Evolutionary conservation across 92 coral and sea anemone species (phyloP).

Genomic region (Epizoanthus rinbou): DNA sequence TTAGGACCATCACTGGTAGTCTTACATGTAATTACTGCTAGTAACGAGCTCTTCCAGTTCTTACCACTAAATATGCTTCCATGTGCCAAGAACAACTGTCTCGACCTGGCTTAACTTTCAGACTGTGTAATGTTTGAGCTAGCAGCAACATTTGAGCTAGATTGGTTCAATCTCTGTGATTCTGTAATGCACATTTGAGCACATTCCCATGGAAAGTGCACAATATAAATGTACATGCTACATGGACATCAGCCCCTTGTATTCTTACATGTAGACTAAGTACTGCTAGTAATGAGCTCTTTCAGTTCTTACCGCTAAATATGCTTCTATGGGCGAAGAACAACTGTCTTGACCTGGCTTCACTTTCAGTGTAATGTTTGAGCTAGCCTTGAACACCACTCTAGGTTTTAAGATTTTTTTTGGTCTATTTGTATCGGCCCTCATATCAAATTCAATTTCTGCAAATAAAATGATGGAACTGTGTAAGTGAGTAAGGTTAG

Average conservation of each 20-base stretch:
- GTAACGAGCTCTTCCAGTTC: background rate
- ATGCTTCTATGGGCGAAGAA: background rate
- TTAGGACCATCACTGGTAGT: too few relatives aligned
- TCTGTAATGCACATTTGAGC: too few relatives aligned
- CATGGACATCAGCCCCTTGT: too few relatives aligned
- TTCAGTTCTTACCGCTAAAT: constrained; percentile 27
- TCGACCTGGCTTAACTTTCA: background rate
- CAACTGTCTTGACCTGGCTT: background rate
- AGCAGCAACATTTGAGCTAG: background rate
- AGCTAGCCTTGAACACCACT: constrained; percentile 18
- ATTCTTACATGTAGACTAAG: too few relatives aligned
- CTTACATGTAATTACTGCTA: too few relatives aligned
- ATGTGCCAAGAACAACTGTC: background rate
- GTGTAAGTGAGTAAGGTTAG: too few relatives aligned
- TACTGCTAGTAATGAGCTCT: too few relatives aligned
- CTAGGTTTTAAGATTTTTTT: constrained; percentile 23
- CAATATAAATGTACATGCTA: too few relatives aligned
- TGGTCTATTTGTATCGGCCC: constrained; percentile 32
- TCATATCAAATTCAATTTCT: constrained; percentile 19
- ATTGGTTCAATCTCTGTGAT: too few relatives aligned
- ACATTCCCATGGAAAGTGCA: too few relatives aligned
- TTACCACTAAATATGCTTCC: constrained; percentile 32
- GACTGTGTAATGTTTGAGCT: background rate
- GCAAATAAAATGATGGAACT: background rate
- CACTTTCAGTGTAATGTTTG: background rate